Evolutionary conservation across 2,113 vertebrate species (phyloP).

Genomic region (Lampris megalopsis): DNA sequence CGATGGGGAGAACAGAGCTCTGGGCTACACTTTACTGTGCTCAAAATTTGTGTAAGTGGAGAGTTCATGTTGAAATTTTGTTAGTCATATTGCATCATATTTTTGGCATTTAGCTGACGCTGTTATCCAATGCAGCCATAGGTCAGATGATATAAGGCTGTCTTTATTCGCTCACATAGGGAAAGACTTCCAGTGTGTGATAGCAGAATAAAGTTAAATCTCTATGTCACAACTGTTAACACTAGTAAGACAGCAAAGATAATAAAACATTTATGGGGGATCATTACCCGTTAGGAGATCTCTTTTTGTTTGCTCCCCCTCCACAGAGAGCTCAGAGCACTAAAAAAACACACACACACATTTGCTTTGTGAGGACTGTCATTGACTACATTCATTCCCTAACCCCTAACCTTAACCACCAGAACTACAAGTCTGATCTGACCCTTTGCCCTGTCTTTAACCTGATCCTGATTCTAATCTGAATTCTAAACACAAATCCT

Average conservation of each 20-base stretch:
- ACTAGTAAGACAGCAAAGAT: neutral
- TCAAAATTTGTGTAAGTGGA: constrained; percentile 47
- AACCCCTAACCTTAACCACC: no score
- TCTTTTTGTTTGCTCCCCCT: neutral
- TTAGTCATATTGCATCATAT: constrained; percentile 35
- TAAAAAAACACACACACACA: no score
- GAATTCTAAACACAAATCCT: no score
- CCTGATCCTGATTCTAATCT: no score
- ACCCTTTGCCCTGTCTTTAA: no score
- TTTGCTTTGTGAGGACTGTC: no score
- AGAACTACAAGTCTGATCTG: no score
- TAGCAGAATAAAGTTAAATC: constrained; percentile 4
- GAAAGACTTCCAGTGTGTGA: neutral
- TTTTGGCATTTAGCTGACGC: constrained; percentile 40
- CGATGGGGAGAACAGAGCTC: constrained; percentile 63
- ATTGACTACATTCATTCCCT: no score
- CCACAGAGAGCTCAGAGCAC: neutral
- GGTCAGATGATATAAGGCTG: no score
- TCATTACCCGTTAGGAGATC: neutral
- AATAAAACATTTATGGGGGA: neutral
- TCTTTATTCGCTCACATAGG: no score
- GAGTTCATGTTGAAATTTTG: constrained; percentile 46
- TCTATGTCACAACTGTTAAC: neutral
- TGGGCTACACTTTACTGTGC: constrained; percentile 51
- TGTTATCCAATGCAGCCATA: neutral